Evolutionary conservation across 2,797 vertebrate species (phyloP), one percentile per base, ranked within the genome.

Genomic region (Pangasius larnaudii): DNA sequence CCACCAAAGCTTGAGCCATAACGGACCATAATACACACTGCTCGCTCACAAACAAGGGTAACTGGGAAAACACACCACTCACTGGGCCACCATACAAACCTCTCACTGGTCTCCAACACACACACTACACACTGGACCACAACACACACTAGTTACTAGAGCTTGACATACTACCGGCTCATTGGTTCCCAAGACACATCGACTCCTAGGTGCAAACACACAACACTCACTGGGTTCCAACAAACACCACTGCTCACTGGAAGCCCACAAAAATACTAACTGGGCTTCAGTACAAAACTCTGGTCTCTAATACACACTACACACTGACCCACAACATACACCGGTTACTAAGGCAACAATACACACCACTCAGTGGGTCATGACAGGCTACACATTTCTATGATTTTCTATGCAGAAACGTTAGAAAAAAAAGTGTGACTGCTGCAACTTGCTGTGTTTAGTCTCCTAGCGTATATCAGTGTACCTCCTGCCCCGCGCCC

Each of bases 301-400:
- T 46, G 59, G 39, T 63, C 59, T 63, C n/a, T 63, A 65, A 82
- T 46, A 63, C 6, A n/a, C 59, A 30, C 58, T 82, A 30, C 27
- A 77, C 46, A 30, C 42, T n/a, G 16, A 49, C n/a, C 11, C 74
- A 77, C 27, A 77, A 77, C 22, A 58, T 30, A 79, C n/a, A 56
- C 19, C 78, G 59, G 80, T 82, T 82, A 63, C n/a, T 69, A 84
- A 46, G 51, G n/a, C 67, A 69, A 51, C 13, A 72, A 33, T 71
- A 59, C 22, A 72, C 33, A 69, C 61, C 81, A 84, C 42, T 49
- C 49, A 79, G 27, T 24, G 46, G 36, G 46, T 82, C 42, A 39
- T 67, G 30, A 67, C 19, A 5, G 39, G 5, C 36, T 46, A 7
- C 22, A 14, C 0, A 16, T 11, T 46, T 46, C 46, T 9, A 9